Base-by-base conservation (phyloP, 2,888 invertebrate species). In the Drosophila kambysellisi region DNA sequence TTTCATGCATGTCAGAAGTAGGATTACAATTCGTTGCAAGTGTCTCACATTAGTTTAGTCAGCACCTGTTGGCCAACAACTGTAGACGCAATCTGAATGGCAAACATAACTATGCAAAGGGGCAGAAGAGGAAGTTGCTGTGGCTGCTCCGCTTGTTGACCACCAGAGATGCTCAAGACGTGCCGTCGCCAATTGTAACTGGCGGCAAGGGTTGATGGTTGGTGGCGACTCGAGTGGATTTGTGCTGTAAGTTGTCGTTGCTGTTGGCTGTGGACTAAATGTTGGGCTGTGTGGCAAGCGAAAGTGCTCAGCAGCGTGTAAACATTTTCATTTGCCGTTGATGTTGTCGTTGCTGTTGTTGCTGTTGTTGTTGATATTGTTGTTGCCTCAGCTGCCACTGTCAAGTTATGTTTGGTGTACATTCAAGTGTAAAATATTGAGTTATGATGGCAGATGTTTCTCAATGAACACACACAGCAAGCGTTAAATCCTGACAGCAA, bases 361-460 rank as follows among this genome's bases (percentile, higher is more conserved):
- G 69, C 1, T 25, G 20, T 67, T 50, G 59, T 39, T 53, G 51
- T 37, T 57, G 51, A 50, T 52, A 66, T 52, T 60, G 50, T 54
- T 74, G 68, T 51, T 70, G 54, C 50, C 72, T 46, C 4, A 7
- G 76, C 51, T 75, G 73, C n/a, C 3, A 30, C 70, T 83, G 83
- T 89, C 90, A 88, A 86, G 88, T 79, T 85, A 58, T 80, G 83
- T 88, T 90, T 73, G 65, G 73, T 88, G 90, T 74, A 88, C 83
- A 83, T 73, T 87, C 86, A 75, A 90, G 90, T 85, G 90, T 83
- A 82, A 87, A 89, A 88, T 90, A 87, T 87, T 87, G 90, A 87
- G 90, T 87, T 87, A 87, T 87, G 87, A 87, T 86, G 87, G 88
- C 87, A 88, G 87, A 88, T 87, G 90, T 76, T 87, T 82, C 86